These are phyloP conservation scores for Gila robusta DNA, from an alignment of 2,797 vertebrate species.

Conservation along the genomic window DNA sequence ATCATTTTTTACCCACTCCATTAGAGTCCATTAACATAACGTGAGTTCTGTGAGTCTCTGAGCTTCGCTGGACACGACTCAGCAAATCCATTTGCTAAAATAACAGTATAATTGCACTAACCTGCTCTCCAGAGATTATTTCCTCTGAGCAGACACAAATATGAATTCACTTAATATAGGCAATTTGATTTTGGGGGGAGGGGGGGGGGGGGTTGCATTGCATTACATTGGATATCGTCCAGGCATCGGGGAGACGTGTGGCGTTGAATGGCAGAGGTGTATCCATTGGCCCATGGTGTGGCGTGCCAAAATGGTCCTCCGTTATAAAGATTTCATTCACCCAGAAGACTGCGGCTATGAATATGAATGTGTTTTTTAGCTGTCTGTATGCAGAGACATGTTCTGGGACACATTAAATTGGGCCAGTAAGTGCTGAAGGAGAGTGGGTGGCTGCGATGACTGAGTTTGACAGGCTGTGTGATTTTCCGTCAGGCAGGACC, in stretches of 20 bases:
- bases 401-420: slow-evolving; percentile 62
- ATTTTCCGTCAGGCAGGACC: slow-evolving; percentile 61
- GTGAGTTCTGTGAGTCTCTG: slow-evolving; percentile 54
- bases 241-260: slow-evolving; percentile 45
- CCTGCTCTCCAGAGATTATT: slow-evolving; percentile 64
- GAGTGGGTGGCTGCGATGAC: slow-evolving; percentile 65
- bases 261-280: slow-evolving; percentile 41
- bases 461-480: slow-evolving; percentile 60
- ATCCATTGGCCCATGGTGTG: slow-evolving; percentile 21
- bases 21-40: slow-evolving; percentile 63
- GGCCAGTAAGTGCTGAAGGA: slow-evolving; percentile 62
- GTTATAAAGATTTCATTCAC: slow-evolving; percentile 50
- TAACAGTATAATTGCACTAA: slow-evolving; percentile 66
- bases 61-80: slow-evolving; percentile 66
- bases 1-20: slow-evolving; percentile 56
- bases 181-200: slow-evolving; percentile 60
- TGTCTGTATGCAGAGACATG: slow-evolving; percentile 62
- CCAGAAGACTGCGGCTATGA: slow-evolving; percentile 53
- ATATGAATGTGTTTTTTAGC: slow-evolving; percentile 61
- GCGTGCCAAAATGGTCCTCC: slow-evolving; percentile 20
- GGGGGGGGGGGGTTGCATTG: slow-evolving; percentile 30
- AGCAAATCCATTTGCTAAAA: slow-evolving; percentile 71
- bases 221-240: slow-evolving; percentile 59
- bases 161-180: slow-evolving; percentile 62
- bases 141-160: slow-evolving; percentile 64